Evolutionary conservation across 1,140 invertebrate species (phyloP).

Genomic region (Ostrea edulis): DNA sequence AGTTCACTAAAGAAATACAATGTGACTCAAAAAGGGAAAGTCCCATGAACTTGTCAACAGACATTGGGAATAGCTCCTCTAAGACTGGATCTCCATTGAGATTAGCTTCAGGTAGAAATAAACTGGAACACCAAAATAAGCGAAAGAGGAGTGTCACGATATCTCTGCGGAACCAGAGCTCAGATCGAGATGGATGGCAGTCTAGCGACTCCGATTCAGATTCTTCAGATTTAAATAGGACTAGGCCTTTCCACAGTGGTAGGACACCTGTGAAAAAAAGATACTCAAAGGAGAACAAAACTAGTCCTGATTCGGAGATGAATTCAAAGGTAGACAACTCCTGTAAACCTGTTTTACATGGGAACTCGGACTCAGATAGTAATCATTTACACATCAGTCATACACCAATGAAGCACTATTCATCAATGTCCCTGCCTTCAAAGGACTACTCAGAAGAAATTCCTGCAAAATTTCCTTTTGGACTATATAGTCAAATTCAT

Average conservation of each 20-base stretch:
- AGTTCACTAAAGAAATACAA: not conserved
- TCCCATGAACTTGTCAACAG: conserved; percentile 13
- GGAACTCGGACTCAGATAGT: conserved; percentile 3
- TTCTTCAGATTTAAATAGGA: not conserved
- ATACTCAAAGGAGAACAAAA: not conserved
- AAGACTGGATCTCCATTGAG: not conserved
- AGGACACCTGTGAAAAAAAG: conserved; percentile 21
- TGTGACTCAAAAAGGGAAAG: not conserved
- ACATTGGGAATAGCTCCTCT: not conserved
- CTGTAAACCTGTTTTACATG: not conserved
- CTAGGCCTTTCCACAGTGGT: not conserved
- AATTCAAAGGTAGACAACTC: conserved; percentile 24
- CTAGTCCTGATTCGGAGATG: not conserved
- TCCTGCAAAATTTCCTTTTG: not conserved
- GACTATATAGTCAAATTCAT: not conserved
- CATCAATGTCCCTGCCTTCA: not conserved
- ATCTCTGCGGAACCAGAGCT: conserved; percentile 46
- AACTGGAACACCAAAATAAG: conserved; percentile 43
- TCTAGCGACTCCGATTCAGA: conserved; percentile 53
- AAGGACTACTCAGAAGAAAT: not conserved
- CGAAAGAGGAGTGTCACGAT: conserved; percentile 52
- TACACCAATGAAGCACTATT: not conserved
- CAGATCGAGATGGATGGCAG: conserved; percentile 45
- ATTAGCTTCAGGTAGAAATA: not conserved
- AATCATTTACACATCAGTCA: not conserved